These are phyloP conservation scores for Amphiura filiformis DNA, from an alignment of 35 echinoderm and acorn worm species.

Conservation along the genomic window DNA sequence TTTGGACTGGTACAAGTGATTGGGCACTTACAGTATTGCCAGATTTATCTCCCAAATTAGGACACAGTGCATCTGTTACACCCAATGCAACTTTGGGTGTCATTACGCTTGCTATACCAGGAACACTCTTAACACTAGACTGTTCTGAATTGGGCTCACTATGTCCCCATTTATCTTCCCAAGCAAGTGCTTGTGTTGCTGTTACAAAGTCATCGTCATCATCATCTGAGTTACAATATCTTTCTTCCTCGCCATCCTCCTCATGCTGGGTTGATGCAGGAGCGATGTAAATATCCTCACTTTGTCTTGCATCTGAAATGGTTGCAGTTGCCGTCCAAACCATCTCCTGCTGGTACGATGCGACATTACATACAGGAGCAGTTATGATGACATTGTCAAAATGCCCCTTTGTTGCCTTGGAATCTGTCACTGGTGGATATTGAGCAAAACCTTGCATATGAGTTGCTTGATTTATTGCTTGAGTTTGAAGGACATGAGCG, in stretches of 20 bases:
- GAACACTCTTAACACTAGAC: background rate
- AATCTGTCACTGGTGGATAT: too few species aligned
- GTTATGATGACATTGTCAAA: too few species aligned
- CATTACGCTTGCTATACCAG: background rate
- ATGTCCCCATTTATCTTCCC: background rate
- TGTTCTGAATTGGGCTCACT: background rate
- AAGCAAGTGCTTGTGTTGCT: background rate
- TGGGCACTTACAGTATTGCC: background rate
- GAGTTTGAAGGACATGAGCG: background rate
- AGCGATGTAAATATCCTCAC: too few species aligned
- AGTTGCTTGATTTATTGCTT: background rate
- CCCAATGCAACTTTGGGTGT: background rate
- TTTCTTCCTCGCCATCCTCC: too few species aligned
- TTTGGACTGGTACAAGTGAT: background rate
- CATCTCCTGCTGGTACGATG: too few species aligned
- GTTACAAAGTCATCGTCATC: background rate
- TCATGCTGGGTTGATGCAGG: too few species aligned
- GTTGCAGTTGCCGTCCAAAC: too few species aligned
- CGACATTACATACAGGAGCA: too few species aligned
- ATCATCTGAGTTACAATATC: too few species aligned
- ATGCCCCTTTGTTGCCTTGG: too few species aligned
- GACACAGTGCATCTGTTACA: background rate
- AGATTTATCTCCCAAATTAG: background rate
- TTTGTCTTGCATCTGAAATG: too few species aligned
- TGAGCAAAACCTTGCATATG: too few species aligned